Evolutionary conservation across 2,888 invertebrate species (phyloP).

Genomic region (Phragmatobia fuliginosa): DNA sequence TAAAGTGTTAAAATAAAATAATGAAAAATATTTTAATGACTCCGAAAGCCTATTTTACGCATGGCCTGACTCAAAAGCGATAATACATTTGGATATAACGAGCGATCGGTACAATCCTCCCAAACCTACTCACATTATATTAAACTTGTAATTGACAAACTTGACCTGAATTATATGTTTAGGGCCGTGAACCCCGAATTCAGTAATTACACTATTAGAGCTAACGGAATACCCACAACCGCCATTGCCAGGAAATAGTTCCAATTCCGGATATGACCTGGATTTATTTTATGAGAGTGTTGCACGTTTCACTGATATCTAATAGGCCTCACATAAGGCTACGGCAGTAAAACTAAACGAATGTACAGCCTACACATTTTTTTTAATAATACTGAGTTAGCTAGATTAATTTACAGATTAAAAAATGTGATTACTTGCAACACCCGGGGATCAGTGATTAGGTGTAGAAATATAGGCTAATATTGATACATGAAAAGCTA

Average conservation of each 20-base stretch:
- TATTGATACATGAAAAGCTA: not conserved
- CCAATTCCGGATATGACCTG: constrained; percentile 7
- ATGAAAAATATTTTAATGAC: too few species aligned
- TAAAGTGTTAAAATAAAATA: too few species aligned
- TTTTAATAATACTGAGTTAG: not conserved
- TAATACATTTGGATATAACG: not conserved
- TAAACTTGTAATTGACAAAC: not conserved
- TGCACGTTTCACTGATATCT: not conserved
- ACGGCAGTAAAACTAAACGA: not conserved
- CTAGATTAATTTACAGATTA: not conserved
- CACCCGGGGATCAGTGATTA: not conserved
- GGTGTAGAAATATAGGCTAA: not conserved
- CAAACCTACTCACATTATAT: not conserved
- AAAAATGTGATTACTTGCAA: not conserved
- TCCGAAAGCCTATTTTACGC: too few species aligned
- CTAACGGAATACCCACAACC: constrained; percentile 7
- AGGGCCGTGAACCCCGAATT: constrained; percentile 1
- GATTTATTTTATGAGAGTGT: constrained; percentile 15
- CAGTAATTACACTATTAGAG: constrained; percentile 2
- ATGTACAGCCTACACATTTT: not conserved
- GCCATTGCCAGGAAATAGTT: constrained; percentile 13
- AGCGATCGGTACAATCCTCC: not conserved
- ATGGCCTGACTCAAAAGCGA: too few species aligned
- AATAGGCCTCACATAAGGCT: not conserved
- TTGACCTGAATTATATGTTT: not conserved